Evolutionary conservation across 2,888 invertebrate genomes (phyloP), one percentile per base, ranked within the genome.

Genomic region (Leptopilina syphax): DNA sequence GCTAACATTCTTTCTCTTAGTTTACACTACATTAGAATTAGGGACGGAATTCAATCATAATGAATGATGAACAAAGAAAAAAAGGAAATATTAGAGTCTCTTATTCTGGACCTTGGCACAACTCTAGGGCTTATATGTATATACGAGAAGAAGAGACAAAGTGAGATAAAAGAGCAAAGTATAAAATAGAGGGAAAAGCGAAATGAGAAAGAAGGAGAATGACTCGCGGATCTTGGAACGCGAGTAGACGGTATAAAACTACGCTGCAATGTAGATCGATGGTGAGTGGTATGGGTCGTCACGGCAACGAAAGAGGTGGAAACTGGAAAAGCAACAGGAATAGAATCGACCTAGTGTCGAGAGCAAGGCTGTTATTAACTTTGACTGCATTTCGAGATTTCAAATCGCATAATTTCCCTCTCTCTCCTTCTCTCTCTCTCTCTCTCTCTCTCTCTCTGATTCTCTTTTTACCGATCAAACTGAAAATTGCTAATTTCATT

Each of bases 271-370:
- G 70, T 68, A 68, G 68, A 68, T 68, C 68, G 68, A 68, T 70
- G 54, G 54, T 47, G 50, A 73, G 73, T 73, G 73, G 73, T 57
- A 27, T 73, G 73, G 73, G 73, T 73, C 73, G 73, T 73, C 73
- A 73, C 73, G 73, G 73, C 73, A 73, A 73, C 73, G 73, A 34
- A 73, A 73, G 73, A 73, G 73, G 73, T 73, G 73, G 73, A 73
- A 73, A 73, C 73, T 73, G 73, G 27, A 73, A 34, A 73, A 73
- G 73, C 73, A 73, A 73, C 73, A 73, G 73, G 73, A 73, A 73
- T 73, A 73, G 73, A 73, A 73, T 73, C 73, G 73, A 73, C 73
- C 73, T 73, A 73, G 73, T 73, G 73, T 73, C 73, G 73, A 73
- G 73, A 73, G 73, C 57, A 73, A 73, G 73, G 73, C 73, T 73